Evolutionary conservation across 2,113 vertebrate genomes (phyloP).

Genomic region (Columbina picui): DNA sequence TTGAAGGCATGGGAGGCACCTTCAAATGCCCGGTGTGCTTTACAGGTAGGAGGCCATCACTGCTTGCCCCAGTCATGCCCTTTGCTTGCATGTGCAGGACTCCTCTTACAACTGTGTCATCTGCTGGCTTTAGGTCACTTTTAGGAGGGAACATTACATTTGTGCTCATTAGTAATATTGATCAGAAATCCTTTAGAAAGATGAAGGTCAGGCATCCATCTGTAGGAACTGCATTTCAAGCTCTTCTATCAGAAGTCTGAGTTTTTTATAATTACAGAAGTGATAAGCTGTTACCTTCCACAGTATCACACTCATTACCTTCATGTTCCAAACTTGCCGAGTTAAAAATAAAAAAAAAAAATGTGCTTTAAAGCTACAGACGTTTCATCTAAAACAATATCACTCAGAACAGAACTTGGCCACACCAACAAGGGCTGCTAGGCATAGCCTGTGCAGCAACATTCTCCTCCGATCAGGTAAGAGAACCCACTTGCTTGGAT

Average conservation of each 20-base stretch:
- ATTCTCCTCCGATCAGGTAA: not conserved
- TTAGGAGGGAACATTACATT: constrained; percentile 52
- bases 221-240: constrained; percentile 55
- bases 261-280: constrained; percentile 24
- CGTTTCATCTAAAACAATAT: not conserved
- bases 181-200: constrained; percentile 47
- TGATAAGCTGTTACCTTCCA: not conserved
- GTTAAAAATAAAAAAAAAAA: not conserved
- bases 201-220: constrained; percentile 50
- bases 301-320: not conserved
- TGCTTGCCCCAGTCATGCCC: not conserved
- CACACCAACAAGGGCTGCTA: not conserved
- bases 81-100: not conserved
- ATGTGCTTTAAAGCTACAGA: constrained; percentile 13
- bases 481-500: not conserved
- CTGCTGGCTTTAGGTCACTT: constrained; percentile 25
- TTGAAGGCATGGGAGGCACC: constrained; percentile 98
- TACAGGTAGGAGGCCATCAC: constrained; percentile 79
- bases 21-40: constrained; percentile 99
- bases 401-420: not conserved
- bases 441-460: not conserved
- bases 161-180: constrained; percentile 65
- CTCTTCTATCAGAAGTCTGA: not conserved
- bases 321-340: constrained; percentile 1
- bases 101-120: not conserved